Base-by-base conservation (phyloP, 1,140 invertebrate species). In the Trachelipus rathkii region DNA sequence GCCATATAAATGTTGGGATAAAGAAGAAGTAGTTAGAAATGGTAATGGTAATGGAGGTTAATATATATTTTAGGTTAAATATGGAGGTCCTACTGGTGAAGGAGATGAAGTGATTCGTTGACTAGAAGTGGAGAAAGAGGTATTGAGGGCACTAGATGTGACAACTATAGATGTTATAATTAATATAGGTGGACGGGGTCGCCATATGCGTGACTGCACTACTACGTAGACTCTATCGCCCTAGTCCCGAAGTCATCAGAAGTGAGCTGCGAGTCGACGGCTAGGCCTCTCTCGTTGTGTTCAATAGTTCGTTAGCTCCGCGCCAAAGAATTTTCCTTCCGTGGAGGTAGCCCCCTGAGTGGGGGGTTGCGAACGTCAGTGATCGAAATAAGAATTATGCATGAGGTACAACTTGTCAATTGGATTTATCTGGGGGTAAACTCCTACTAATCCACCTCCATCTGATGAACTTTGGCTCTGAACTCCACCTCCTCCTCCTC, bases 351-450 rank as follows among this genome's bases (percentile, higher is more conserved):
- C 33, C 19, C 72, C 46, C 10, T 53, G 77, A 80, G 73, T 67
- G 73, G 72, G 78, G 78, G 78, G 74, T 71, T 73, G 76, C 67
- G 73, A 69, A 50, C 75, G 79, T 81, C 79, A 81, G 81, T 81
- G 78, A 72, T 79, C 75, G 84, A 97, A 97, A 85, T 97, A 97
- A 46, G 93, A 95, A 86, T 92, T 95, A 85, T 96, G 94, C 96
- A 98, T 98, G 82, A 96, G 92, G 87, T 97, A 98, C 69, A 98
- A 89, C 87, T 97, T 97, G 85, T 98, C 95, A 81, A 98, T 98
- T 46, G 95, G 96, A 85, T 97, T 97, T 83, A 90, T 83, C 70
- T 81, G 79, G 13, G 79, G 79, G 72, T 81, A 81, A 21, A 79
- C 77, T 15, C 79, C 79, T 68, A 81, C 79, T 72, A 81, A 77